Percentiles rank a stretch among this genome's conserved stretches.
These are phyloP conservation scores for Lepidocyrtoides sp. DNA, from an alignment of 2,888 invertebrate species.

Conservation along the genomic window DNA sequence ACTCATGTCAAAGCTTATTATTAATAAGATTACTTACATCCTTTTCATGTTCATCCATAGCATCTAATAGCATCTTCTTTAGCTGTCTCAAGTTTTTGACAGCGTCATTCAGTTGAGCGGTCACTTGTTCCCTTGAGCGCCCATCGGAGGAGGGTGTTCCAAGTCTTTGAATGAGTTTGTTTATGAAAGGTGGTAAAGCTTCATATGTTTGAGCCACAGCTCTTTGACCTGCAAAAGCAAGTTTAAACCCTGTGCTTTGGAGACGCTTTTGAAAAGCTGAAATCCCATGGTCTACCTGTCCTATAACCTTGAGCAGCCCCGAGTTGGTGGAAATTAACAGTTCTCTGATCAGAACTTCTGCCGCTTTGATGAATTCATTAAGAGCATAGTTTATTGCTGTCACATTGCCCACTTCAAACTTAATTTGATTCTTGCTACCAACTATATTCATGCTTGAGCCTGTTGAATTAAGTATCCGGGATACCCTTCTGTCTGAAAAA, in stretches of 20 bases:
- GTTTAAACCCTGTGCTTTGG: slow-evolving; percentile 37
- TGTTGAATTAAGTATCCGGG: not conserved
- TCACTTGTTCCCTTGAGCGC: slow-evolving; percentile 52
- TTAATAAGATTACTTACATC: slow-evolving; percentile 68
- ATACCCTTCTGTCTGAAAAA: slow-evolving; percentile 25
- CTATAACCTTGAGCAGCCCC: slow-evolving; percentile 62
- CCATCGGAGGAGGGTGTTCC: slow-evolving; percentile 38
- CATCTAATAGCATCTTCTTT: slow-evolving; percentile 63
- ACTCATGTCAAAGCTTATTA: not conserved
- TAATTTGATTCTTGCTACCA: not conserved
- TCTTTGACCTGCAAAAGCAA: slow-evolving; percentile 73
- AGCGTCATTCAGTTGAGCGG: slow-evolving; percentile 51
- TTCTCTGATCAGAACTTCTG: slow-evolving; percentile 48
- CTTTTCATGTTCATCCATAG: slow-evolving; percentile 69
- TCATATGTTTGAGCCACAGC: slow-evolving; percentile 67
- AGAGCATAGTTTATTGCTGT: slow-evolving; percentile 52
- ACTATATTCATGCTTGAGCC: not conserved
- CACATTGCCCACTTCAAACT: slow-evolving; percentile 54
- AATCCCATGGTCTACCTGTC: slow-evolving; percentile 59
- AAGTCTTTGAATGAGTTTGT: slow-evolving; percentile 68
- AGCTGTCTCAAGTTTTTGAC: slow-evolving; percentile 64
- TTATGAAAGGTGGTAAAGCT: slow-evolving; percentile 63
- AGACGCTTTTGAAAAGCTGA: slow-evolving; percentile 56
- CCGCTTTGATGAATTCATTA: slow-evolving; percentile 51
- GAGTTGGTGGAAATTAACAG: slow-evolving; percentile 58